Conservation (phyloP, 2,797 vertebrate species). For the Poeciliopsis turneri region DNA sequence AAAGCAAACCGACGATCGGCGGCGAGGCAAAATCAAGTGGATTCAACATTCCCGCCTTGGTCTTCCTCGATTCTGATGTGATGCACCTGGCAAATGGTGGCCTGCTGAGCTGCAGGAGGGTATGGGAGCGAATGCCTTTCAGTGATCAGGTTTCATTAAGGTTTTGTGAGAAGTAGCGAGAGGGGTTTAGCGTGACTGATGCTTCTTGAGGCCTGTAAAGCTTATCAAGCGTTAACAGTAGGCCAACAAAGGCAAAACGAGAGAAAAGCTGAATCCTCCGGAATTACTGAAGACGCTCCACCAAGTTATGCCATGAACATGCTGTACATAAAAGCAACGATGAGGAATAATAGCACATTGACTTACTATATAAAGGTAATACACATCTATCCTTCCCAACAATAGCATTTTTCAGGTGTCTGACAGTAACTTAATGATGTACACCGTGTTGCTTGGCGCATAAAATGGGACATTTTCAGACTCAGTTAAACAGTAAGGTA, state of each 20-base stretch:
- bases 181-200: constrained; percentile 30
- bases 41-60: not conserved
- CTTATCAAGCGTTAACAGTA: constrained; percentile 56
- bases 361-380: not conserved
- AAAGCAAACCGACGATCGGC: constrained; percentile 22
- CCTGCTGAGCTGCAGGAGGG: constrained; percentile 26
- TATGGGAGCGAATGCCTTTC: constrained; percentile 52
- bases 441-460: not conserved
- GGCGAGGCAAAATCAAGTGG: constrained; percentile 22
- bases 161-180: constrained; percentile 10
- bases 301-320: not conserved
- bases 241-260: constrained; percentile 26
- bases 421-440: not conserved
- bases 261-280: constrained; percentile 12
- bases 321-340: constrained; percentile 1
- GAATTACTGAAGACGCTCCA: constrained; percentile 13
- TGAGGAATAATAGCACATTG: not conserved
- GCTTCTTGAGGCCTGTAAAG: constrained; percentile 47
- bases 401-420: not conserved
- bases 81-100: constrained; percentile 34
- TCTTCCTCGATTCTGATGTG: not conserved
- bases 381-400: not conserved
- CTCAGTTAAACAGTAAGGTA: not conserved
- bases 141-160: constrained; percentile 55
- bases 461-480: not conserved